Percentiles rank a stretch among this genome's conserved stretches.
Evolutionary conservation across 2,113 vertebrate genomes (phyloP).

Genomic region (Steatornis caripensis): DNA sequence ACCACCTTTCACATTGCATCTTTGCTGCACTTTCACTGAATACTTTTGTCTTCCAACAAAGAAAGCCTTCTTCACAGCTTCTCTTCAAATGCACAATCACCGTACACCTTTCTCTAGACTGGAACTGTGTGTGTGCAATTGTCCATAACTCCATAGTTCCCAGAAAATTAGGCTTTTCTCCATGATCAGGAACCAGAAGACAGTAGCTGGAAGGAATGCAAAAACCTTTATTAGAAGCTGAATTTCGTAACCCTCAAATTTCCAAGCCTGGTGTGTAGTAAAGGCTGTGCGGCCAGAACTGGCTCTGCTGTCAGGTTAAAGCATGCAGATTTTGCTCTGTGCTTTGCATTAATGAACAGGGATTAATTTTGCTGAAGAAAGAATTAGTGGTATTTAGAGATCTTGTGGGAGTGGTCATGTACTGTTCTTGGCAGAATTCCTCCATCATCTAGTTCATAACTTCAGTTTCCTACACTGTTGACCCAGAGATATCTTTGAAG

Average conservation of each 20-base stretch:
- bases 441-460: constrained; percentile 37
- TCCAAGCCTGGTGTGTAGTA: background rate
- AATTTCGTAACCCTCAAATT: background rate
- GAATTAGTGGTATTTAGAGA: constrained; percentile 22
- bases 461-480: constrained; percentile 41
- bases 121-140: background rate
- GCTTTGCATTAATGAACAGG: constrained; percentile 15
- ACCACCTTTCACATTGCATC: background rate
- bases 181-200: background rate
- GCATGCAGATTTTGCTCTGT: background rate
- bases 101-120: background rate
- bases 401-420: constrained; percentile 8
- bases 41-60: background rate
- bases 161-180: background rate
- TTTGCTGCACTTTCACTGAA: background rate
- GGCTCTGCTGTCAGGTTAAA: background rate
- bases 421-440: constrained; percentile 36
- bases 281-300: background rate
- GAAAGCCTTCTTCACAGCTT: background rate
- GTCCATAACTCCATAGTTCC: background rate
- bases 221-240: background rate
- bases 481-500: constrained; percentile 19
- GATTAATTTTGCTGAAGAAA: constrained; percentile 43
- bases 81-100: background rate
- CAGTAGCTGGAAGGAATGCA: background rate